Evolutionary conservation across 2,888 invertebrate species (phyloP).

Genomic region (Sepiola atlantica): DNA sequence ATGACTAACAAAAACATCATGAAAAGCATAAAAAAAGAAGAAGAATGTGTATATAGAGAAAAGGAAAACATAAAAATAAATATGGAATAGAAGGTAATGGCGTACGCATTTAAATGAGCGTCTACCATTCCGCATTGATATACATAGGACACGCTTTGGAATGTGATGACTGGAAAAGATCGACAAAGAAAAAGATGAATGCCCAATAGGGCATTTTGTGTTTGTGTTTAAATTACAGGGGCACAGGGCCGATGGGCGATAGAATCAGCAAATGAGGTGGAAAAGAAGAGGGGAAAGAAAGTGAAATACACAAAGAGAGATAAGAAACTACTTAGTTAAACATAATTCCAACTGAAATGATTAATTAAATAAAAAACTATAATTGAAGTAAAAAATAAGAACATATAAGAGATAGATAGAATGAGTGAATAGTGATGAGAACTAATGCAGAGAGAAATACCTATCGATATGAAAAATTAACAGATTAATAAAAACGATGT

Average conservation of each 20-base stretch:
- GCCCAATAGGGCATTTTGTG: neutral
- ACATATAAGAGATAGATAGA: no score
- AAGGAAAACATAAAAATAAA: neutral
- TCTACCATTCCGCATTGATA: neutral
- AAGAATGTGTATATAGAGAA: neutral
- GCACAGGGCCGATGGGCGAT: neutral
- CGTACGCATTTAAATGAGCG: neutral
- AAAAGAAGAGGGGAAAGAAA: neutral
- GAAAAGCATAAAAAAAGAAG: no score
- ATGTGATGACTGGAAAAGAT: neutral
- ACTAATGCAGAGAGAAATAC: no score
- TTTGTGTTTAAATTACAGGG: neutral
- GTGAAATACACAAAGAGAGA: neutral
- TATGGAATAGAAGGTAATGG: neutral
- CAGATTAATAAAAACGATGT: no score
- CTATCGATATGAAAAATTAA: no score
- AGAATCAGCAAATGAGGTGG: neutral
- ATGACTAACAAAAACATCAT: neutral
- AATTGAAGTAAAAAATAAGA: no score
- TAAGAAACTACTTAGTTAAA: no score
- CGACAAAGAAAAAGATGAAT: neutral
- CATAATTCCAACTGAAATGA: no score
- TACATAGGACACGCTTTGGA: neutral
- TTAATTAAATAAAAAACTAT: no score
- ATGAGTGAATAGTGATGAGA: no score